Base-by-base conservation (phyloP, 2,797 vertebrate species). In the Melanotaenia maccullochi region DNA sequence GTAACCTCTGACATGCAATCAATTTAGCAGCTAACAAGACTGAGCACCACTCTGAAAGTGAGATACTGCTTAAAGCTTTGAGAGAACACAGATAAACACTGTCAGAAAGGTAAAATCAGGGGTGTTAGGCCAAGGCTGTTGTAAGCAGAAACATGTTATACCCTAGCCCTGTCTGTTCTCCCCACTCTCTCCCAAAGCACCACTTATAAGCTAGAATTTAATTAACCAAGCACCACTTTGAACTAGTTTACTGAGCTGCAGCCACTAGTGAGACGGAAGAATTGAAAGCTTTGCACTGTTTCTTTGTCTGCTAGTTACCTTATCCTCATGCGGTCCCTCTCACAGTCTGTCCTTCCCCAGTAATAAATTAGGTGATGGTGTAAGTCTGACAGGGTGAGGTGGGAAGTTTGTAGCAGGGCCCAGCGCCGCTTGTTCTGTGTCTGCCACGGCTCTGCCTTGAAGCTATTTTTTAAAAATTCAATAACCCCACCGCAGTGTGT, bases 201-300 rank as follows among this genome's bases (percentile, higher is more conserved):
- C 89, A 87, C 88, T 94, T 91, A 92, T 84, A 84, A 82, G 65
- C 80, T 75, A 77, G 88, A 88, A 90, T 93, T 92, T 90, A 93
- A 92, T 94, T 93, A 93, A 91, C 82, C 64, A 49, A 68, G 75
- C 84, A 77, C 70, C 75, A 73, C 86, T 88, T 74, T 76, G 83
- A 83, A 76, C 77, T 70, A 82, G 82, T 88, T 89, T 86, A 84
- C 79, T 76, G 88, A 84, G 81, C 79, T 69, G 77, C 79, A 60
- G 42, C 62, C 73, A 73, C 85, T 73, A 75, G 73, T 77, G 62
- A 81, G 78, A 65, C 85, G 75, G 81, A 79, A 83, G 83, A 88
- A 76, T 76, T 71, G 75, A 68, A 78, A 58, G 74, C 81, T 82
- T 82, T 84, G 78, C 78, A 75, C 71, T 62, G 70, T 77, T 44